Percentiles rank a stretch among this genome's conserved stretches.
phyloP scores from a whole-genome alignment of 1,140 invertebrate genomes.

The Neomicropteryx cornuta region DNA sequence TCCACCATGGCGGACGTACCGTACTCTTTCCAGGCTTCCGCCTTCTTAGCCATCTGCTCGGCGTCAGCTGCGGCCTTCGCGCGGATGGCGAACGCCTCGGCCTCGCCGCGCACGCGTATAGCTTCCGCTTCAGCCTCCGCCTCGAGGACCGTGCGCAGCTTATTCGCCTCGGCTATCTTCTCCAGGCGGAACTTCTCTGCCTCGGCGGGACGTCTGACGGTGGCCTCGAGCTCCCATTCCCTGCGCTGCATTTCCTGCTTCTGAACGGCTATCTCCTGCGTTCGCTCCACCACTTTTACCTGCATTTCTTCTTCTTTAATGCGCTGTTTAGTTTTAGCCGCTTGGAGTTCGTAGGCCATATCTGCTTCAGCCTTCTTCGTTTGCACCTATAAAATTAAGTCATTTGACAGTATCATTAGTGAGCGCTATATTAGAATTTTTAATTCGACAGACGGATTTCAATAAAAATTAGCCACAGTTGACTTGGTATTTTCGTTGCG shows the following conservation, averaged over 20 bases:
- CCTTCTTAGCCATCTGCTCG: slow-evolving; percentile 85
- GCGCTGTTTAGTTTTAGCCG: slow-evolving; percentile 80
- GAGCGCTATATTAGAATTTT: no score
- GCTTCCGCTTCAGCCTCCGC: slow-evolving; percentile 85
- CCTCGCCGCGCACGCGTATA: slow-evolving; percentile 45
- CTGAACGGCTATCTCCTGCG: slow-evolving; percentile 74
- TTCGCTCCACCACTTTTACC: slow-evolving; percentile 76
- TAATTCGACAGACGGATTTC: no score
- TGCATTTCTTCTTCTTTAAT: slow-evolving; percentile 91
- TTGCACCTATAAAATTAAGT: no score
- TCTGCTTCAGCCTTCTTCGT: slow-evolving; percentile 79
- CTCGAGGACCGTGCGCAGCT: slow-evolving; percentile 65
- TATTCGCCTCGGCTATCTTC: slow-evolving; percentile 78
- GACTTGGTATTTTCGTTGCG: no score
- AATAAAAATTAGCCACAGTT: no score
- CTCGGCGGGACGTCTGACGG: slow-evolving; percentile 71
- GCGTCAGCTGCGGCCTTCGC: slow-evolving; percentile 87
- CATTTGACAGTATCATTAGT: no score
- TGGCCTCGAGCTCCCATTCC: slow-evolving; percentile 76
- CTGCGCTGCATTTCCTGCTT: slow-evolving; percentile 68
- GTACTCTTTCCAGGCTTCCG: slow-evolving; percentile 83
- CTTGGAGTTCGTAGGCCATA: slow-evolving; percentile 77
- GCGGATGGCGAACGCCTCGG: slow-evolving; percentile 81
- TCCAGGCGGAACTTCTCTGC: slow-evolving; percentile 80
- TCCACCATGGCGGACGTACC: slow-evolving; percentile 86